Conservation (phyloP, 2,113 vertebrate genomes). For the Aptenodytes patagonicus region DNA sequence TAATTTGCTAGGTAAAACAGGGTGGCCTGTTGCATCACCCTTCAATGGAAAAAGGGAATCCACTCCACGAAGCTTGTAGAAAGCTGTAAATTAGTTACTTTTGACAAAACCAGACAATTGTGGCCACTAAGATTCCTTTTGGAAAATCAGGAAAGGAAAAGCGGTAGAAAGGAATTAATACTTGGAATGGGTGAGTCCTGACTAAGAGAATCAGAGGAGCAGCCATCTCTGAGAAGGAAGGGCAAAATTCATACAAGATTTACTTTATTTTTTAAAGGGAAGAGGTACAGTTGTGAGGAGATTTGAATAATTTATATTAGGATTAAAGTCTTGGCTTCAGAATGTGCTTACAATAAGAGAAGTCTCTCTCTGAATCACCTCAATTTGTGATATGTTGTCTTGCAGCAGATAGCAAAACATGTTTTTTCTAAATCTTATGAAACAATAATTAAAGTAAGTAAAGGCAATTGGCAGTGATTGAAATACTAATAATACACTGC, state of each 20-base stretch:
- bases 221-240: neutral
- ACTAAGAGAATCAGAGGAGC: neutral
- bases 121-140: neutral
- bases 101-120: neutral
- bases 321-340: neutral
- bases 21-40: neutral
- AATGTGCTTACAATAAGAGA: neutral
- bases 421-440: constrained; percentile 12
- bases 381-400: constrained; percentile 3
- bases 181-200: neutral
- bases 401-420: constrained; percentile 35
- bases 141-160: neutral
- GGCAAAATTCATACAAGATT: neutral
- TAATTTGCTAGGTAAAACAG: neutral
- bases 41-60: neutral
- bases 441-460: constrained; percentile 58
- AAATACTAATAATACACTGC: constrained; percentile 35
- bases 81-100: neutral
- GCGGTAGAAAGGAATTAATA: neutral
- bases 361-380: neutral
- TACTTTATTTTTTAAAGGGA: neutral
- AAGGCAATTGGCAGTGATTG: constrained; percentile 61
- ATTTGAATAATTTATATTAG: neutral
- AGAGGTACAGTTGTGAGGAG: neutral
- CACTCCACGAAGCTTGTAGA: neutral